These are phyloP conservation scores for Polypedilum pembai DNA, from an alignment of 1,140 invertebrate genomes.

Conservation along the genomic window DNA sequence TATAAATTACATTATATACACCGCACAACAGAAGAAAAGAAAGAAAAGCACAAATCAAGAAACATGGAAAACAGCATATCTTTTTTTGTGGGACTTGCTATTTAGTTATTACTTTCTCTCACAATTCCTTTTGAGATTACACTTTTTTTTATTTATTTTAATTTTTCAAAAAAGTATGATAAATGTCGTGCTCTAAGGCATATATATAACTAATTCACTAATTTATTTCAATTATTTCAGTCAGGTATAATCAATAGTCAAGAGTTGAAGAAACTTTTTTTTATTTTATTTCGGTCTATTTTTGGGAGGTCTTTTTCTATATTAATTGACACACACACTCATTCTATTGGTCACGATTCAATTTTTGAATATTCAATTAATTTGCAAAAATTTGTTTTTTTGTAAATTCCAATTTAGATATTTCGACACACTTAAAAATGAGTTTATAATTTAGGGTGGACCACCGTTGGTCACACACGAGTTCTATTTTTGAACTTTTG, in stretches of 20 bases:
- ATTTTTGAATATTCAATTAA: not conserved
- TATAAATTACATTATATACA: conserved; percentile 5
- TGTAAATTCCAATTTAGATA: not conserved
- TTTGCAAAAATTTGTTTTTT: not conserved
- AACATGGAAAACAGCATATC: conserved; percentile 18
- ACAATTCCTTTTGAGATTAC: conserved; percentile 23
- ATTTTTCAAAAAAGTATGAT: too few species aligned
- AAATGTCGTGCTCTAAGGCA: conserved; percentile 2
- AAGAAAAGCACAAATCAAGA: not conserved
- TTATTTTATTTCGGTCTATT: too few species aligned
- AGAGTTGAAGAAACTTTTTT: too few species aligned
- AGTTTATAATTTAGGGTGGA: not conserved
- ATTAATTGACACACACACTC: not conserved
- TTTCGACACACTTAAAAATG: not conserved
- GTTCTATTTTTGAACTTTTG: conserved; percentile 25
- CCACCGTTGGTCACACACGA: not conserved
- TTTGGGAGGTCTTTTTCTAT: not conserved
- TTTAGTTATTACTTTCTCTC: conserved; percentile 2
- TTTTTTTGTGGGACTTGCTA: not conserved
- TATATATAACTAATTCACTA: not conserved
- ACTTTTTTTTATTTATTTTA: too few species aligned
- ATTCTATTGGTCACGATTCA: not conserved
- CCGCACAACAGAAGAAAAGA: not conserved
- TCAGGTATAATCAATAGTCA: too few species aligned
- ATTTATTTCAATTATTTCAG: too few species aligned